A percentile compares a stretch with the other conserved stretches of the same genome.
phyloP scores from a whole-genome alignment of 2,888 invertebrate species.

The Stenolophus ochropezus region DNA sequence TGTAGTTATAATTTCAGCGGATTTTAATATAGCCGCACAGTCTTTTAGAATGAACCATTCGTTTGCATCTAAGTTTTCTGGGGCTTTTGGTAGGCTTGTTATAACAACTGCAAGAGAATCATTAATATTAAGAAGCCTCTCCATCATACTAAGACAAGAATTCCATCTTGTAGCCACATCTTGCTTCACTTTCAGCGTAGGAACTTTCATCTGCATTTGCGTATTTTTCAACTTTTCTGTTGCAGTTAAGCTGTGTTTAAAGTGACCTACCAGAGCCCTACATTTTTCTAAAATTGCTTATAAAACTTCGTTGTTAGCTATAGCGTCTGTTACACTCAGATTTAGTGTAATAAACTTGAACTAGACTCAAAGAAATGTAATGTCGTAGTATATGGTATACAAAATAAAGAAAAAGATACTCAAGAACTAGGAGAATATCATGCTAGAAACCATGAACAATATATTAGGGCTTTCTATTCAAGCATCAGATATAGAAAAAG shows the following conservation, averaged over 20 bases:
- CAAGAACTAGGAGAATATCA: no score
- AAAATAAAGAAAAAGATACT: no score
- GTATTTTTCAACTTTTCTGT: slow-evolving; percentile 56
- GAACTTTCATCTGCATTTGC: slow-evolving; percentile 58
- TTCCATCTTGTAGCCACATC: slow-evolving; percentile 58
- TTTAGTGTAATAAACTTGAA: no score
- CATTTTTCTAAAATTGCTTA: slow-evolving; percentile 58
- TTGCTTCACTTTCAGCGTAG: slow-evolving; percentile 45
- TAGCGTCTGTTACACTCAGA: slow-evolving; percentile 58
- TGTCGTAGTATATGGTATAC: no score
- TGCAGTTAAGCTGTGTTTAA: slow-evolving; percentile 60
- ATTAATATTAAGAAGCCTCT: slow-evolving; percentile 47
- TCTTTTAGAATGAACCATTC: not conserved
- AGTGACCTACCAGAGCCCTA: slow-evolving; percentile 58
- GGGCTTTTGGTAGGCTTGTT: slow-evolving; percentile 59
- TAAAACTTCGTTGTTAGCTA: slow-evolving; percentile 43
- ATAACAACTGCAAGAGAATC: slow-evolving; percentile 12
- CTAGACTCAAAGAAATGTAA: no score
- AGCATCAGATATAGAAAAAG: no score
- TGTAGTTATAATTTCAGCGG: slow-evolving; percentile 43
- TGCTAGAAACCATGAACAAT: no score
- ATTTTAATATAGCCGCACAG: not conserved
- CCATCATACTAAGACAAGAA: slow-evolving; percentile 46
- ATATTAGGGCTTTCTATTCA: no score
- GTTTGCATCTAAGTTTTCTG: not conserved